A percentile compares a stretch with the other conserved stretches of the same genome.
Evolutionary conservation across 1,140 invertebrate genomes (phyloP).

Genomic region (Hyles euphorbiae): DNA sequence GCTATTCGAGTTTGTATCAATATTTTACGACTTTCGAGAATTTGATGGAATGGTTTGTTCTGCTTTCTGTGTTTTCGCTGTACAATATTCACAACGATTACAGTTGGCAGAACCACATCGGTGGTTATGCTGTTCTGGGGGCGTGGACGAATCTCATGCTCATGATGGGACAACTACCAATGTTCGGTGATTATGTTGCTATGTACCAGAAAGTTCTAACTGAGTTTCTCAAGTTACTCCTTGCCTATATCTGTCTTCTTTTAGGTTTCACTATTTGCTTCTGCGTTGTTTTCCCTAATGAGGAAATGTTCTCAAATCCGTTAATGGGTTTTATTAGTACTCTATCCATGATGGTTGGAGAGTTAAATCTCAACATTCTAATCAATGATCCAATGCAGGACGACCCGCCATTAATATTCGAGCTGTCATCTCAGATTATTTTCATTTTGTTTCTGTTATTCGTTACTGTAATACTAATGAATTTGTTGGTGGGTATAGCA

Average conservation of each 20-base stretch:
- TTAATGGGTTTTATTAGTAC: constrained; percentile 79
- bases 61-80: constrained; percentile 76
- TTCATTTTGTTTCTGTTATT: constrained; percentile 80
- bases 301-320: constrained; percentile 78
- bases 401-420: constrained; percentile 62
- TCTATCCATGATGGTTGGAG: constrained; percentile 83
- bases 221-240: constrained; percentile 78
- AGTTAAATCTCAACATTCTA: constrained; percentile 79
- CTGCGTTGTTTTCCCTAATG: constrained; percentile 79
- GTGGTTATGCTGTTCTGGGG: constrained; percentile 79
- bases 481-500: constrained; percentile 82
- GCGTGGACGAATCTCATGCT: constrained; percentile 81
- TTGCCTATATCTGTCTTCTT: constrained; percentile 79
- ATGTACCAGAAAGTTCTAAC: constrained; percentile 81
- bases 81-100: constrained; percentile 70
- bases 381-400: constrained; percentile 73
- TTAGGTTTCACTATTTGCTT: constrained; percentile 81
- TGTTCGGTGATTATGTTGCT: constrained; percentile 81
- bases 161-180: constrained; percentile 80
- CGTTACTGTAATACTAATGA: constrained; percentile 83
- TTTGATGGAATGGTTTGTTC: constrained; percentile 77
- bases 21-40: constrained; percentile 80
- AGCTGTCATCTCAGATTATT: constrained; percentile 78
- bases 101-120: constrained; percentile 79
- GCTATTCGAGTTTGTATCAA: constrained; percentile 76